phyloP scores from a whole-genome alignment of 2,797 vertebrate genomes.

The Scolopax rusticola region DNA sequence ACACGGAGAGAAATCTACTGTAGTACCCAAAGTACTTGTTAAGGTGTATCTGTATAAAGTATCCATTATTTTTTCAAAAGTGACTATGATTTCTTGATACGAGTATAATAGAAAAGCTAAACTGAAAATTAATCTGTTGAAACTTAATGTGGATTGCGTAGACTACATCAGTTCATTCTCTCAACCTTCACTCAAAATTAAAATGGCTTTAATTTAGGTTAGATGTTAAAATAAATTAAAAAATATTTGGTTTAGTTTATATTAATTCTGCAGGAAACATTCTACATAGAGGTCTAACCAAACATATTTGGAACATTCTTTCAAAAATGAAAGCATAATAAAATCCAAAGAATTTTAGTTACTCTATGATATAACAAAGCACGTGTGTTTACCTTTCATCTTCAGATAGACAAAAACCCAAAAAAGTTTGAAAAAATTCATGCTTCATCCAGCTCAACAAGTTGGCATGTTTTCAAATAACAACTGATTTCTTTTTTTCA shows the following conservation, averaged over 20 bases:
- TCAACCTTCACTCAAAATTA: not conserved
- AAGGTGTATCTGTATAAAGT: not conserved
- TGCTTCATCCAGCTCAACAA: not conserved
- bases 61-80: not conserved
- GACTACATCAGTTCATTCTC: not conserved
- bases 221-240: not conserved
- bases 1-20: not conserved
- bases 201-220: not conserved
- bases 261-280: not conserved
- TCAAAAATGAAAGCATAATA: not conserved
- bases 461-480: not conserved
- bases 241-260: not conserved
- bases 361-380: not conserved
- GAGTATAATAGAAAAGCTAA: not conserved
- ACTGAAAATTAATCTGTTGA: not conserved
- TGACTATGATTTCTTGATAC: not conserved
- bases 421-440: not conserved
- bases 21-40: not conserved
- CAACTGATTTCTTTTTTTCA: conserved; percentile 22
- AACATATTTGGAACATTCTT: not conserved
- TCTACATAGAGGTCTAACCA: not conserved
- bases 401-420: not conserved
- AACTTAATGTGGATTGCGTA: not conserved
- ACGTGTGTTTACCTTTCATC: accelerated
- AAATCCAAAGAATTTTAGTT: not conserved